A percentile compares a stretch with the other conserved stretches of the same genome.
Evolutionary conservation across 1,140 invertebrate genomes (phyloP).

Genomic region (Polyergus mexicanus): DNA sequence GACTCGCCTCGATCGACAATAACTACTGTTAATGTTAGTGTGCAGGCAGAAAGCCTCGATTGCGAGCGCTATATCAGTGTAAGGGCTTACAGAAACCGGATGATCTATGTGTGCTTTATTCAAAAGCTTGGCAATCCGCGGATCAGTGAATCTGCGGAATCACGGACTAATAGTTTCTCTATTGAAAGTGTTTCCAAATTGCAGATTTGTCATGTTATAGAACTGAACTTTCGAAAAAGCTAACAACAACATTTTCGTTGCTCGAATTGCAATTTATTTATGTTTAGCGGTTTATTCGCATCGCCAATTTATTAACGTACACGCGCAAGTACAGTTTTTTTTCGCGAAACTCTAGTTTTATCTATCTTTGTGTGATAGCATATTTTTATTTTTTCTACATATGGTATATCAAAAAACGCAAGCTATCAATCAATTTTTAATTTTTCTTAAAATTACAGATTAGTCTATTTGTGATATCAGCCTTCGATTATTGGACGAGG

Average conservation of each 20-base stretch:
- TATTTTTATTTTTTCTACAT: neutral
- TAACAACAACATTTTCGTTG: neutral
- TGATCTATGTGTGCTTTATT: slow-evolving; percentile 43
- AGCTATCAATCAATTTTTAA: neutral
- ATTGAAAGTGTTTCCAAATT: slow-evolving; percentile 8
- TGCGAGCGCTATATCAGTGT: slow-evolving; percentile 7
- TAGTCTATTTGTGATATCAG: neutral
- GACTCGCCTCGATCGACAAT: slow-evolving; percentile 26
- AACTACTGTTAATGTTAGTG: slow-evolving; percentile 57
- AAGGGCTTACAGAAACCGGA: slow-evolving; percentile 16
- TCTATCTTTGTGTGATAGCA: neutral
- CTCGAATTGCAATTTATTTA: neutral
- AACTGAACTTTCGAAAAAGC: neutral
- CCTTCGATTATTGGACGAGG: neutral
- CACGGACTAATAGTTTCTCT: slow-evolving; percentile 30
- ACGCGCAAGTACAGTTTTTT: neutral
- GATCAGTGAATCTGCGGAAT: slow-evolving; percentile 17
- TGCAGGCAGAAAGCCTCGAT: slow-evolving; percentile 28
- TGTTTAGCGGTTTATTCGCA: neutral
- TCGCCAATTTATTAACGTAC: neutral
- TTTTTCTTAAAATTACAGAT: neutral
- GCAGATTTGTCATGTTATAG: neutral
- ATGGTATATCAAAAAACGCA: neutral
- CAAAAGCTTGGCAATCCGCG: slow-evolving; percentile 23
- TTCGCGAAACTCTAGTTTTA: neutral